These are phyloP conservation scores for Amiota communis DNA, from an alignment of 2,888 invertebrate species.

Conservation along the genomic window DNA sequence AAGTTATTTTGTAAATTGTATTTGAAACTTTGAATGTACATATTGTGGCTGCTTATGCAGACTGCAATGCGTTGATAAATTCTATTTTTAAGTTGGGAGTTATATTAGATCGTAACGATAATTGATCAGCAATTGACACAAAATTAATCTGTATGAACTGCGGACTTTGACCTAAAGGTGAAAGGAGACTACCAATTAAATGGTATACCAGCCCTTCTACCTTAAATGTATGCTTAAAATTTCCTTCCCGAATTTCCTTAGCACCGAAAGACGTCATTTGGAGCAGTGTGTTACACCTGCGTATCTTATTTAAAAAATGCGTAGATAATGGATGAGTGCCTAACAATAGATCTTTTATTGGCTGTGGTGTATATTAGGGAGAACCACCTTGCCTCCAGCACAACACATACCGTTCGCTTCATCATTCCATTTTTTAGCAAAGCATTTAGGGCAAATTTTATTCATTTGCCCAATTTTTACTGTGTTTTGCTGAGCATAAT, in stretches of 20 bases:
- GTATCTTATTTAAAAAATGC: background rate
- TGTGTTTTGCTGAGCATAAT: background rate
- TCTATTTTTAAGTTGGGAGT: background rate
- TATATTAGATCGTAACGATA: background rate
- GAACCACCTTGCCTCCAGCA: background rate
- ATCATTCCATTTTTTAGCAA: constrained; percentile 8
- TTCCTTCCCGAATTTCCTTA: background rate
- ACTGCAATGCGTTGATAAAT: background rate
- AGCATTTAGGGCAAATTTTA: background rate
- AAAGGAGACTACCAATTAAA: background rate
- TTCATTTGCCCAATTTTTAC: background rate
- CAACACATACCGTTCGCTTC: constrained; percentile 14
- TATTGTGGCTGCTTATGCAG: no score
- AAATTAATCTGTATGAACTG: background rate
- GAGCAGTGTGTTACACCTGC: background rate
- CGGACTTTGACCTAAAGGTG: background rate
- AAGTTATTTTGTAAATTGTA: background rate
- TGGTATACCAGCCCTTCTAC: background rate
- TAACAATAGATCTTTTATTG: background rate
- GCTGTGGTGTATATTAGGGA: constrained; percentile 1
- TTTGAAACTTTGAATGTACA: background rate
- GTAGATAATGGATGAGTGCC: background rate
- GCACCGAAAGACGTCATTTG: background rate
- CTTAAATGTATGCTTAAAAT: background rate
- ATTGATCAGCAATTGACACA: background rate